phyloP scores from a whole-genome alignment of 2,888 invertebrate genomes.

The Nudaria mundana region DNA sequence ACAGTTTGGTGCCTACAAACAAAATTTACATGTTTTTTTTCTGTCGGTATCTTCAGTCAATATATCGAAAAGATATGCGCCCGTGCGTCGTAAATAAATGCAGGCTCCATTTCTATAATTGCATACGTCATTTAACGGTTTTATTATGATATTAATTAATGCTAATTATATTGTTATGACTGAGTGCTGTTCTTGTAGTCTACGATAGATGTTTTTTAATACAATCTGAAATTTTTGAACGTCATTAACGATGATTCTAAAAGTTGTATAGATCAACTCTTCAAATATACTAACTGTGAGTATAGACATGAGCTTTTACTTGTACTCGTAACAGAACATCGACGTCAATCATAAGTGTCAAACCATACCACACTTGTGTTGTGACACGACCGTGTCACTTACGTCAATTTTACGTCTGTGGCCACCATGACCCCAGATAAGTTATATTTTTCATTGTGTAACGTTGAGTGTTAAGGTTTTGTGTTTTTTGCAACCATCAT shows the following conservation, averaged over 20 bases:
- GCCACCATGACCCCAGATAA: too few relatives aligned
- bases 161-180: slow-evolving; percentile 1
- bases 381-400: too few relatives aligned
- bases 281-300: too few relatives aligned
- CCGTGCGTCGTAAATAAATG: neutral
- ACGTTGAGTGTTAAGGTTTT: too few relatives aligned
- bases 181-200: neutral
- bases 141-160: neutral
- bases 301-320: neutral
- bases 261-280: too few relatives aligned
- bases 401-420: too few relatives aligned
- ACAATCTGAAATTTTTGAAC: neutral
- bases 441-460: too few relatives aligned
- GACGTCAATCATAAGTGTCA: too few relatives aligned
- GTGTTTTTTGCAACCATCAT: too few relatives aligned
- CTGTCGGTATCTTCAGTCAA: slow-evolving; percentile 10
- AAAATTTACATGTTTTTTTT: neutral
- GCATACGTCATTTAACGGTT: slow-evolving; percentile 2
- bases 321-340: neutral
- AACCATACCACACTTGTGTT: too few relatives aligned
- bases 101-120: neutral
- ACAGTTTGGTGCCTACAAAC: too few relatives aligned
- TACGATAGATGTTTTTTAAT: neutral
- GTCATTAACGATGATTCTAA: too few relatives aligned
- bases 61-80: neutral